These are phyloP conservation scores for Leptestheria dahalacensis DNA, from an alignment of 1,140 invertebrate species.

Conservation along the genomic window DNA sequence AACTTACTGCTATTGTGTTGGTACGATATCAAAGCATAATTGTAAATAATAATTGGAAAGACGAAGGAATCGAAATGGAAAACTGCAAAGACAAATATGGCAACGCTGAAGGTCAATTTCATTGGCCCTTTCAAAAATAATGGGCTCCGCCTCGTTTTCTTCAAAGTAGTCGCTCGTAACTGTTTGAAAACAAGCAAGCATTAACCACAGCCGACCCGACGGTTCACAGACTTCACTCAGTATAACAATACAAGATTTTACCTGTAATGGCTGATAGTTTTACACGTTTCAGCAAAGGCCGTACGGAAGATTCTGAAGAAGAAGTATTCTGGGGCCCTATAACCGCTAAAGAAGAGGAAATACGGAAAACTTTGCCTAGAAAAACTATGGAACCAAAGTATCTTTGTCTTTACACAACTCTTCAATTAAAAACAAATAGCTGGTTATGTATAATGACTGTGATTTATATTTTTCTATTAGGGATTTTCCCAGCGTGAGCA, in stretches of 20 bases:
- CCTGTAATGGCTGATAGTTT: not conserved
- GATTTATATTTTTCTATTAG: no score
- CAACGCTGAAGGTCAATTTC: no score
- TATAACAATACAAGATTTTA: not conserved
- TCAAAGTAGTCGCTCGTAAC: not conserved
- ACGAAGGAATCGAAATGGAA: no score
- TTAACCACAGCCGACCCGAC: not conserved
- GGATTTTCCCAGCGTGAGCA: no score
- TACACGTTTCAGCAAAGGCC: not conserved
- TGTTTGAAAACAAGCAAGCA: not conserved
- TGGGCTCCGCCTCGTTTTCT: no score
- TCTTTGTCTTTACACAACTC: not conserved
- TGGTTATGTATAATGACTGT: no score
- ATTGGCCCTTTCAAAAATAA: no score
- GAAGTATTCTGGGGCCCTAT: not conserved
- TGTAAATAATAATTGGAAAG: no score
- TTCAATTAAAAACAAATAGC: not conserved
- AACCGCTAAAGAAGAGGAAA: not conserved
- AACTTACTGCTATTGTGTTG: no score
- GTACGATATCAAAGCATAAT: no score
- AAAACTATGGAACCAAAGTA: not conserved
- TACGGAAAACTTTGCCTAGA: not conserved
- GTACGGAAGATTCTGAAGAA: not conserved
- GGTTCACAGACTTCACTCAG: not conserved
- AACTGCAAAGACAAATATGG: no score